Evolutionary conservation across 2,113 vertebrate genomes (phyloP).

Genomic region (Oceanites oceanicus): DNA sequence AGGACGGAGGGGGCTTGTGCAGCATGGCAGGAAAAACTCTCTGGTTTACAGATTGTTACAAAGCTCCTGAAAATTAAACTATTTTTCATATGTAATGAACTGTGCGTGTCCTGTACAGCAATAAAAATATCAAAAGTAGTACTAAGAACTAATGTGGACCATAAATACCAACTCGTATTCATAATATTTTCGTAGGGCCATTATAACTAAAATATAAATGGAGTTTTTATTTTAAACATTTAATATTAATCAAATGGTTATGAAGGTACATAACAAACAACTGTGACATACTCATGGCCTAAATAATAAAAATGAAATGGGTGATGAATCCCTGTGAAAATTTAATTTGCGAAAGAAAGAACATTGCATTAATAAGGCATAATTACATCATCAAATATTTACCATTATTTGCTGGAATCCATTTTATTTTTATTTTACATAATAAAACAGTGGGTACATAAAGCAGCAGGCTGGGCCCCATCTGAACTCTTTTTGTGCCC

Average conservation of each 20-base stretch:
- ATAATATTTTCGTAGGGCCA: conserved; percentile 44
- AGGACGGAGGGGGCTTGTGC: neutral
- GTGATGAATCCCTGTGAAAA: conserved; percentile 70
- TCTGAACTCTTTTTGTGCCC: neutral
- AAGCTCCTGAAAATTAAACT: conserved; percentile 52
- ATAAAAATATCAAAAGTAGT: conserved; percentile 63
- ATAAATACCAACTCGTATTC: conserved; percentile 63
- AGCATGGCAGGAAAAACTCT: neutral
- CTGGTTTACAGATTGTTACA: neutral
- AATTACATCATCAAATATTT: conserved; percentile 82
- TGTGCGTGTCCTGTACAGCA: neutral
- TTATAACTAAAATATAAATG: conserved; percentile 69
- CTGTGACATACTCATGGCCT: conserved; percentile 64
- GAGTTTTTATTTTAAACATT: conserved; percentile 70
- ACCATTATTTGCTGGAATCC: conserved; percentile 67
- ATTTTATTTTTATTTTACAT: conserved; percentile 69
- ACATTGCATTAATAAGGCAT: conserved; percentile 76
- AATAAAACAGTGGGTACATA: conserved; percentile 50
- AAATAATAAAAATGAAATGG: conserved; percentile 77
- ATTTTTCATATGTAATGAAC: conserved; percentile 67
- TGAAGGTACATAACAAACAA: conserved; percentile 74
- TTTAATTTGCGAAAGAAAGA: conserved; percentile 77
- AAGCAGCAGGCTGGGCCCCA: neutral
- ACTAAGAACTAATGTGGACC: conserved; percentile 41
- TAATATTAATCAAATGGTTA: conserved; percentile 79